A percentile compares a stretch with the other conserved stretches of the same genome.
These are phyloP conservation scores for Pseudopleuronectes americanus DNA, from an alignment of 2,797 vertebrate species.

Conservation along the genomic window DNA sequence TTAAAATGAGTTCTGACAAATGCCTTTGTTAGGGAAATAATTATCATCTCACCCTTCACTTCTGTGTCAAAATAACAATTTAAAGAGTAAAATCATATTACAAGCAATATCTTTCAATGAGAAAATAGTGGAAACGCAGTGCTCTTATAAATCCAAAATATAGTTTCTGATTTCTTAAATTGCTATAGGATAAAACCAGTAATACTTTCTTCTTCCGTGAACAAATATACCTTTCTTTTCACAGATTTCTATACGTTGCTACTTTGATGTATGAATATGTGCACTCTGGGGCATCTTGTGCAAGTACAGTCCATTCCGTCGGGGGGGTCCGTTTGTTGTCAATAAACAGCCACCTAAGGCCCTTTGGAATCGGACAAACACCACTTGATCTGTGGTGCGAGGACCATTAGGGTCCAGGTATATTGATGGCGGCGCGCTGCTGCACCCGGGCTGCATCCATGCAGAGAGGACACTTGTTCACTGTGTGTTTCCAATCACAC, in stretches of 20 bases:
- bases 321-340: slow-evolving; percentile 58
- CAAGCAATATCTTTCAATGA: no score
- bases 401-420: slow-evolving; percentile 73
- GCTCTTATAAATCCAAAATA: no score
- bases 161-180: no score
- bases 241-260: slow-evolving; percentile 42
- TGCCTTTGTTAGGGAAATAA: no score
- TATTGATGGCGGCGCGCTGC: slow-evolving; percentile 59
- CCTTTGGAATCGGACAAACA: slow-evolving; percentile 55
- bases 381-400: slow-evolving; percentile 60
- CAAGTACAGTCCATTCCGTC: slow-evolving; percentile 36
- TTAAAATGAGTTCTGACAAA: no score
- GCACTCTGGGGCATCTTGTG: slow-evolving; percentile 41
- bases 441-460: slow-evolving; percentile 47
- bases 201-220: no score
- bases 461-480: slow-evolving; percentile 73
- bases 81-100: no score
- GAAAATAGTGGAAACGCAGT: no score
- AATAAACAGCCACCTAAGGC: slow-evolving; percentile 64
- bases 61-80: no score
- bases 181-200: no score
- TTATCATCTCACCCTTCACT: no score
- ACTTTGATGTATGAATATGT: slow-evolving; percentile 48
- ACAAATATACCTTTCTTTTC: slow-evolving; percentile 36
- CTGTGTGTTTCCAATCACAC: slow-evolving; percentile 72